Evolutionary conservation across 1,140 invertebrate species (phyloP), one percentile per base, ranked within the genome.

Genomic region (Drosophila ananassae): DNA sequence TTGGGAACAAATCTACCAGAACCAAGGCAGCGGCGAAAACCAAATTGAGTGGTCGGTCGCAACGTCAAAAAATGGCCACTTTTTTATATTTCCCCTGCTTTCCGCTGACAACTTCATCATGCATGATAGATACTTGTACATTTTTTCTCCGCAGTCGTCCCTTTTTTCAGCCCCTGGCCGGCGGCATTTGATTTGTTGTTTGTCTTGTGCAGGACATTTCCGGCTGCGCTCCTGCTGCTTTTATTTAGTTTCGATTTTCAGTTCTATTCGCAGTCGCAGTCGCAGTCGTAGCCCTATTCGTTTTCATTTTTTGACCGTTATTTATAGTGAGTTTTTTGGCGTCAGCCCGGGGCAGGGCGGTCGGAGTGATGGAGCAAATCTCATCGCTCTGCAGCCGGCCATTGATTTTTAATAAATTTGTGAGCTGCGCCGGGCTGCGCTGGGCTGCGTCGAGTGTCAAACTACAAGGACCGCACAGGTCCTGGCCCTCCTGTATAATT

Each of bases 391-490:
- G 67, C 72, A 66, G 44, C 62, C 48, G 64, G 46, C 58, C 79
- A 87, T 87, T 82, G 82, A 87, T 87, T 87, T 87, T 87, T 79
- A 87, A 87, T 87, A 87, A 87, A 87, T 87, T 85, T 81, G 61
- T 77, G 62, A 81, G 68, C 73, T 21, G 44, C 12, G 12, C 75
- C 80, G 59, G 76, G 50, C 53, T 54, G 51, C 67, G 61, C 72
- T 66, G 54, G 47, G 52, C 12, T 21, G 46, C 51, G 17, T 21
- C 44, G 67, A 71, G 66, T 54, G 39, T 51, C 46, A 48, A 82
- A 83, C 64, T 69, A 79, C 63, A 39, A 64, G 58, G 53, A 64
- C 73, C 67, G 64, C 56, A 74, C 62, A 44, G 34, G 48, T 30
- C 25, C 52, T 28, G 39, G 41, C 34, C 58, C 34, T 13, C 25